phyloP scores from a whole-genome alignment of 1,140 invertebrate species.

The Camponotus floridanus region DNA sequence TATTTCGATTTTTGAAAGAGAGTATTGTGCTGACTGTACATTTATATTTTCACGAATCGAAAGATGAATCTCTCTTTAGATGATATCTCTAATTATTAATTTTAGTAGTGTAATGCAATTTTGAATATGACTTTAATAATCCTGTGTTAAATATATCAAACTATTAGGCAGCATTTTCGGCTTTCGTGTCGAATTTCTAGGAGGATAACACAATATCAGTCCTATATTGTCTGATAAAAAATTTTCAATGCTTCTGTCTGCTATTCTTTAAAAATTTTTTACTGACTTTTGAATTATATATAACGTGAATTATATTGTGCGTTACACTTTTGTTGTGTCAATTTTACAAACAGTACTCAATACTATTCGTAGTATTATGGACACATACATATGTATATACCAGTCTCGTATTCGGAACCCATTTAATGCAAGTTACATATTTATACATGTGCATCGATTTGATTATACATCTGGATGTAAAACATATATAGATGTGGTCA shows the following conservation, averaged over 20 bases:
- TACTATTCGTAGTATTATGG: background rate
- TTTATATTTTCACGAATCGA: no score
- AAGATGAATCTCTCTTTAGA: no score
- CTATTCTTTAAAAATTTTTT: background rate
- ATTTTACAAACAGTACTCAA: background rate
- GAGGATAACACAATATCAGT: no score
- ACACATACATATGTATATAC: background rate
- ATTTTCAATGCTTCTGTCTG: no score
- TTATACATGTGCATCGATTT: background rate
- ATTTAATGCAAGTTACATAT: background rate
- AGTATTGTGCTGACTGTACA: no score
- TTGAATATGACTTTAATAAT: no score
- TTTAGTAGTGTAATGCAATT: no score
- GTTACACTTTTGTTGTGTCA: background rate
- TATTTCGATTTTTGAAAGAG: no score
- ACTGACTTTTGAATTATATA: background rate
- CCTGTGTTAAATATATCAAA: no score
- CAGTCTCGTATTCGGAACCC: background rate
- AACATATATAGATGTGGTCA: background rate
- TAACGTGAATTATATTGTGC: background rate
- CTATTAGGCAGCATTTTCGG: no score
- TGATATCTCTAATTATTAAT: no score
- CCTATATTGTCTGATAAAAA: background rate
- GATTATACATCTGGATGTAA: background rate
- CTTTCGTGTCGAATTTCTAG: no score